Conservation (phyloP, 1,140 invertebrate genomes). For the Trinorchestia longiramus region DNA sequence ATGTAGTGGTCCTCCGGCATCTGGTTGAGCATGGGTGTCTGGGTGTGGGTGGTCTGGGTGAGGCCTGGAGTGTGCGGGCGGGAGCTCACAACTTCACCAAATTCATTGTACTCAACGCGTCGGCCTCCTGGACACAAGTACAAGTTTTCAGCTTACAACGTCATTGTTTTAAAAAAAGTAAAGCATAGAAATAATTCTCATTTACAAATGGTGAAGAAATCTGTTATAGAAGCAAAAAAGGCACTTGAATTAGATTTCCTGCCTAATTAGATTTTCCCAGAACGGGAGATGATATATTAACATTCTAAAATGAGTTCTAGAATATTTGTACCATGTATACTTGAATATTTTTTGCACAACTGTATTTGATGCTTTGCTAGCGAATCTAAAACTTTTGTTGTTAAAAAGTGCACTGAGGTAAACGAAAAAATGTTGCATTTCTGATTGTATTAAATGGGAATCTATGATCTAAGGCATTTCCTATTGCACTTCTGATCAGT, state of each 20-base stretch:
- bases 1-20: conserved; percentile 35
- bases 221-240: not conserved
- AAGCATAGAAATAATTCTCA: not conserved
- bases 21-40: conserved; percentile 41
- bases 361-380: too few species aligned
- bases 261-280: not conserved
- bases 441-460: too few species aligned
- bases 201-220: not conserved
- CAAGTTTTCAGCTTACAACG: not conserved
- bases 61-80: conserved; percentile 14
- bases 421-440: too few species aligned
- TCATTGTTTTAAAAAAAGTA: not conserved
- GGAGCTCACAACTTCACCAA: conserved; percentile 7
- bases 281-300: not conserved
- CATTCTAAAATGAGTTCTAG: not conserved
- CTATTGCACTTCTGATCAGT: too few species aligned
- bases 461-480: too few species aligned
- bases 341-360: too few species aligned
- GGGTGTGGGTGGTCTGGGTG: conserved; percentile 27
- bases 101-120: not conserved
- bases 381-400: too few species aligned
- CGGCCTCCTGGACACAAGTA: conserved; percentile 22
- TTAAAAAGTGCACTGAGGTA: too few species aligned
- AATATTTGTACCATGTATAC: too few species aligned
- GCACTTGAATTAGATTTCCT: not conserved